Evolutionary conservation across 2,888 invertebrate species (phyloP), one percentile per base, ranked within the genome.

Genomic region (Spilarctia lutea): DNA sequence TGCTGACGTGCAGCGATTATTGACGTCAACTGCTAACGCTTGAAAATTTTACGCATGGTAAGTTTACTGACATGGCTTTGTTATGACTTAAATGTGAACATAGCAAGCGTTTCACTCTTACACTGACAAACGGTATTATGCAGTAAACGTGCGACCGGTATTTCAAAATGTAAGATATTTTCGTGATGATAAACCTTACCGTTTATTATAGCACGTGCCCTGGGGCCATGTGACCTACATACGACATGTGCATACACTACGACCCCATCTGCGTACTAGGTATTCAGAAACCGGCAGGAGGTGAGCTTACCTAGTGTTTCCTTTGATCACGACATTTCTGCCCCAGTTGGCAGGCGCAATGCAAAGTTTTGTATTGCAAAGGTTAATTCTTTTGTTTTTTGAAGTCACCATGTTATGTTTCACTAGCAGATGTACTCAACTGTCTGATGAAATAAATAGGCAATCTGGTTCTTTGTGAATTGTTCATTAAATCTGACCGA

Each of bases 261-360:
- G 77, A 75, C 81, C 81, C 84, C 83, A 77, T 88, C 78, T 80
- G 79, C 85, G 84, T 87, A 89, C 88, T 81, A 89, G 88, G 90
- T 84, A 89, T 90, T 88, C 89, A 91, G 86, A 84, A 83, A 86
- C 83, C 86, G 87, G 80, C 88, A 90, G 90, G 90, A 90, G 91
- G 88, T 87, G 85, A 83, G 83, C 84, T 81, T 85, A 83, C 85
- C 85, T 84, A 83, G 84, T 84, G 85, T 87, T 89, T 88, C 90
- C 91, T 91, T 91, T 91, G 91, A 91, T 91, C 89, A 90, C 86
- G 86, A 82, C 85, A 81, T 82, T 88, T 89, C 88, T 90, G 91
- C 90, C 87, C 91, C 88, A 91, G 91, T 91, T 91, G 89, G 88
- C 89, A 85, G 82, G 84, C 84, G 85, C 84, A 85, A 83, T 82